Conservation (phyloP, 2,113 vertebrate species). For the Trogon melanurus region DNA sequence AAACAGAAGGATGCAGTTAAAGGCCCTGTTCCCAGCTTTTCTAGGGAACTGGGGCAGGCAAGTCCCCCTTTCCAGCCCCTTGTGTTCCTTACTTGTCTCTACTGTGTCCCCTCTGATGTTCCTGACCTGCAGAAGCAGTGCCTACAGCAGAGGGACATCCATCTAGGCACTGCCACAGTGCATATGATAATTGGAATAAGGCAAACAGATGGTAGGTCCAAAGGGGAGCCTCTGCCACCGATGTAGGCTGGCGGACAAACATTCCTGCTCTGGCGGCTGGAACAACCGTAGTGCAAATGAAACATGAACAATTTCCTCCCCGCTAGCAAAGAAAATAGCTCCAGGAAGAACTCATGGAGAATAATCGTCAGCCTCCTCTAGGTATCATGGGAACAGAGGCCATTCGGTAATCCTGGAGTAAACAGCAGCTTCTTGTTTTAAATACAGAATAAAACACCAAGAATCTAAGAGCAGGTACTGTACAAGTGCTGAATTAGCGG, state of each 20-base stretch:
- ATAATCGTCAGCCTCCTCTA: conserved; percentile 29
- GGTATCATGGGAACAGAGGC: conserved; percentile 33
- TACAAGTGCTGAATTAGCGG: conserved; percentile 6
- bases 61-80: not conserved
- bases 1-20: not conserved
- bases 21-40: not conserved
- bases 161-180: accelerated
- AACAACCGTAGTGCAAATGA: conserved; percentile 11
- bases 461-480: not conserved
- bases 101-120: not conserved
- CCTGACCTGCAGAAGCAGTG: not conserved
- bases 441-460: conserved; percentile 19
- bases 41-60: not conserved
- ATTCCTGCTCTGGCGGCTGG: conserved; percentile 38
- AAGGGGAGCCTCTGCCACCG: conserved; percentile 1
- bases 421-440: conserved; percentile 32
- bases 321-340: conserved; percentile 47
- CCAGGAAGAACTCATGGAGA: conserved; percentile 13
- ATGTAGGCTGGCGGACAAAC: conserved; percentile 20
- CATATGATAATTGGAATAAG: not conserved
- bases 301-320: conserved; percentile 57
- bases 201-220: conserved; percentile 48
- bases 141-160: not conserved
- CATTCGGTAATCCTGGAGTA: conserved; percentile 3
- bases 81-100: not conserved